Conservation (phyloP, 2,888 invertebrate genomes). For the Cantharis lateralis region DNA sequence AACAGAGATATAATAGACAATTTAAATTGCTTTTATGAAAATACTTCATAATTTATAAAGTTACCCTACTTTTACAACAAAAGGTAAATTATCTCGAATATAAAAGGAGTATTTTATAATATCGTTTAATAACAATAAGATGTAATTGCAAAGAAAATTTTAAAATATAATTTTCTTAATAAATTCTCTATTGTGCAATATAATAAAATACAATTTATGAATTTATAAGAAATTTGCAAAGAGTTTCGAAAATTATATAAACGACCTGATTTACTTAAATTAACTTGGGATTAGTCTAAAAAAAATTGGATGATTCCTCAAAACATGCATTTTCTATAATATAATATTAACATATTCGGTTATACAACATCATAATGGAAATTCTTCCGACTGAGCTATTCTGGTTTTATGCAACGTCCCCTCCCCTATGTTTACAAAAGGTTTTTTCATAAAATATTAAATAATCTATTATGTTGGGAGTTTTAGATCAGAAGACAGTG, state of each 20-base stretch:
- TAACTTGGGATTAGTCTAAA: background rate
- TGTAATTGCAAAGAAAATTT: background rate
- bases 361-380: background rate
- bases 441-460: background rate
- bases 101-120: background rate
- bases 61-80: background rate
- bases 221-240: background rate
- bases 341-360: background rate
- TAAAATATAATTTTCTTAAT: background rate
- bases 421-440: background rate
- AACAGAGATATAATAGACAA: background rate
- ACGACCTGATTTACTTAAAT: background rate
- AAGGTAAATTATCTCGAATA: background rate
- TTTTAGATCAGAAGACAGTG: background rate
- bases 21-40: background rate
- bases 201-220: background rate
- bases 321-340: background rate
- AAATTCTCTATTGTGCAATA: background rate
- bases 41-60: background rate
- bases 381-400: background rate
- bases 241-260: background rate
- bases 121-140: background rate
- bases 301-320: background rate
- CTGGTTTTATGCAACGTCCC: background rate
- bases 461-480: background rate